Conservation (phyloP, 2,888 invertebrate species). For the Helobdella robusta region DNA sequence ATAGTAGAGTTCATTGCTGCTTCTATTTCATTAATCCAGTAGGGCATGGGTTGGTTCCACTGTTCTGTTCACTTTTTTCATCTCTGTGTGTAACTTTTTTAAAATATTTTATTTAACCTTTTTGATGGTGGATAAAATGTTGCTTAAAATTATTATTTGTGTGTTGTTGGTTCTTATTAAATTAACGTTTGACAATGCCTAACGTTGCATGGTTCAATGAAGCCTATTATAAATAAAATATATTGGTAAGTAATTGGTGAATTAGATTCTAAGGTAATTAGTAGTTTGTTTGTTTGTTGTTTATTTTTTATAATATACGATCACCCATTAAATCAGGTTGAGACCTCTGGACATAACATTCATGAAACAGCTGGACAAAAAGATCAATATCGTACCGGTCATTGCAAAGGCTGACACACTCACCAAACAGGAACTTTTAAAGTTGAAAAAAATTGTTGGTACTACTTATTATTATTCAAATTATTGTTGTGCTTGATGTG, state of each 20-base stretch:
- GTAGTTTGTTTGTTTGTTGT: not conserved
- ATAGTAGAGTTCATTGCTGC: constrained; percentile 89
- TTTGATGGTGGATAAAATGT: not conserved
- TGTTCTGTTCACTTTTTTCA: too few species aligned
- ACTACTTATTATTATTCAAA: not conserved
- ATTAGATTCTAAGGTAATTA: too few species aligned
- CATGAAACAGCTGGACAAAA: constrained; percentile 48
- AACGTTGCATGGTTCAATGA: not conserved
- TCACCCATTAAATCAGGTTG: constrained; percentile 37
- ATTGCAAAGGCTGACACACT: constrained; percentile 51
- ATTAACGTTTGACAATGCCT: not conserved
- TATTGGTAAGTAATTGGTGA: not conserved
- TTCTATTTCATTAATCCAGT: constrained; percentile 46
- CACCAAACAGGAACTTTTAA: constrained; percentile 44
- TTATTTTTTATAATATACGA: not conserved
- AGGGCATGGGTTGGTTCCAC: constrained; percentile 27
- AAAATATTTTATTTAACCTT: too few species aligned
- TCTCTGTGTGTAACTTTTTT: not conserved
- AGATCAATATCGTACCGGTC: constrained; percentile 50
- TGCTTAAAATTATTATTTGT: not conserved
- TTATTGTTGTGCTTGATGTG: not conserved
- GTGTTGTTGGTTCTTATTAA: not conserved
- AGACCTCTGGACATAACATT: constrained; percentile 48
- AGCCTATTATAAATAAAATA: not conserved
- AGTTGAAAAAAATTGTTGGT: constrained; percentile 44